phyloP scores from a whole-genome alignment of 2,113 vertebrate species.

The human (Homo sapiens) region GRCh38 chr4:81972501-81973000 shows the following conservation, averaged over 20 bases:
- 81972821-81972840: neutral
- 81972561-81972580: neutral
- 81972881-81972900: neutral
- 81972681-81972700: neutral
- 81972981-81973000: neutral
- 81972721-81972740: neutral
- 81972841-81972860: neutral
- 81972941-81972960: neutral
- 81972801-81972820: neutral
- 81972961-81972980: neutral
- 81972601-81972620: neutral
- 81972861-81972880: neutral
- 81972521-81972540: neutral
- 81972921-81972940: neutral
- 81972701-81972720: neutral
- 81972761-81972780: neutral
- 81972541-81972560: neutral
- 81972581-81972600: neutral
- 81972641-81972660: neutral
- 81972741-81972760: neutral
- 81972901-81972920: neutral
- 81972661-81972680: neutral
- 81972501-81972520: neutral
- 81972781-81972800: neutral
- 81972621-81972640: neutral